Evolutionary conservation across 1,140 invertebrate species (phyloP).

Genomic region (Alviniconcha marisindica): DNA sequence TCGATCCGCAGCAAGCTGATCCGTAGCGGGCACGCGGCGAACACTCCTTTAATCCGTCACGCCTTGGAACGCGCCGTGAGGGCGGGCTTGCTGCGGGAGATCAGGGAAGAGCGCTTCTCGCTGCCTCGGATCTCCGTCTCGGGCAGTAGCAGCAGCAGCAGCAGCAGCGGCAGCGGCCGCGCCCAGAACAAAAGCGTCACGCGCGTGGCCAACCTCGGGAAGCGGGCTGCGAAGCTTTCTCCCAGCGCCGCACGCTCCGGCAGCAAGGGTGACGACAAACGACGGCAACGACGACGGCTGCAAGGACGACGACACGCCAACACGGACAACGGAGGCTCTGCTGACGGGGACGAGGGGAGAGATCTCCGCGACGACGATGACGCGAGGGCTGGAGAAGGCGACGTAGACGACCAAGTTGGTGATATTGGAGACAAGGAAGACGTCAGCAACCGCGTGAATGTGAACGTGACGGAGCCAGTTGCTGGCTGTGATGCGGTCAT

Average conservation of each 20-base stretch:
- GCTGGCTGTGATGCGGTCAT: conserved; percentile 18
- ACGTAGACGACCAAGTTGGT: neutral
- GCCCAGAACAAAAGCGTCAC: neutral
- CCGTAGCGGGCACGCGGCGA: neutral
- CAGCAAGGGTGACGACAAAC: too few relatives aligned
- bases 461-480: neutral
- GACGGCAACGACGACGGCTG: neutral
- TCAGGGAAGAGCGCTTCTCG: conserved; percentile 6
- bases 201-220: neutral
- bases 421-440: neutral
- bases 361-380: neutral
- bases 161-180: neutral
- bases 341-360: neutral
- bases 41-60: neutral
- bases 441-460: neutral
- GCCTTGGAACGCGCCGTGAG: neutral
- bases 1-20: conserved; percentile 25
- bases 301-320: conserved; percentile 15
- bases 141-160: neutral
- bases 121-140: neutral
- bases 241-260: neutral
- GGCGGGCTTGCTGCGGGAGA: conserved; percentile 6
- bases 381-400: neutral
- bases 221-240: neutral
- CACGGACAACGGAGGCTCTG: neutral